phyloP scores from a whole-genome alignment of 2,113 vertebrate species.

The Hemiprocne comata region DNA sequence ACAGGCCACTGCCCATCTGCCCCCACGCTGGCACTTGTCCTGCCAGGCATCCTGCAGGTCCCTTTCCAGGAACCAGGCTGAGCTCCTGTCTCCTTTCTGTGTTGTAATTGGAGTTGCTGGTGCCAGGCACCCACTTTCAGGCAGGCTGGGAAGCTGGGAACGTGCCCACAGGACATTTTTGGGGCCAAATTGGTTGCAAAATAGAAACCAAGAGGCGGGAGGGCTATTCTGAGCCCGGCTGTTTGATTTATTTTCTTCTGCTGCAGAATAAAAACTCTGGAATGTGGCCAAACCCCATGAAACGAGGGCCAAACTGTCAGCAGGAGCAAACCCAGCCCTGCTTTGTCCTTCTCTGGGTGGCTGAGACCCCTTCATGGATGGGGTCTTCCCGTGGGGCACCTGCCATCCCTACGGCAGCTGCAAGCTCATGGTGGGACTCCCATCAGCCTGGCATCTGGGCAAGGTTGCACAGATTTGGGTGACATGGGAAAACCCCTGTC shows the following conservation, averaged over 20 bases:
- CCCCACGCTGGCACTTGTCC: fast-evolving
- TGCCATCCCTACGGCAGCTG: not conserved
- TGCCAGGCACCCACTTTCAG: not conserved
- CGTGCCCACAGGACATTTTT: not conserved
- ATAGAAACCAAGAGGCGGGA: not conserved
- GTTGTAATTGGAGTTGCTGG: not conserved
- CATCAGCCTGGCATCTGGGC: not conserved
- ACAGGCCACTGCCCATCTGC: not conserved
- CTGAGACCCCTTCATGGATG: fast-evolving
- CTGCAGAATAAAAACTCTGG: not conserved
- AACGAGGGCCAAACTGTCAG: not conserved
- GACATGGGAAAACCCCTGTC: fast-evolving
- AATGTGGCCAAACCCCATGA: not conserved
- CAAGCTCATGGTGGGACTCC: not conserved
- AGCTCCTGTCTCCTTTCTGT: not conserved
- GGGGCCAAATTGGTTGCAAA: not conserved
- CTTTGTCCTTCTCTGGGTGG: not conserved
- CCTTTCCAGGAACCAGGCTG: not conserved
- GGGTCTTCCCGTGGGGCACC: fast-evolving
- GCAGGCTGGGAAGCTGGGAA: not conserved
- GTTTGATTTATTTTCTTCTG: not conserved
- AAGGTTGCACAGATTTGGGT: fast-evolving
- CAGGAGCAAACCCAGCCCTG: not conserved
- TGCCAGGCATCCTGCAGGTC: not conserved
- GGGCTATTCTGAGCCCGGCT: not conserved